These are phyloP conservation scores for Plestiodon gilberti DNA, from an alignment of 2,113 vertebrate genomes.

Conservation along the genomic window DNA sequence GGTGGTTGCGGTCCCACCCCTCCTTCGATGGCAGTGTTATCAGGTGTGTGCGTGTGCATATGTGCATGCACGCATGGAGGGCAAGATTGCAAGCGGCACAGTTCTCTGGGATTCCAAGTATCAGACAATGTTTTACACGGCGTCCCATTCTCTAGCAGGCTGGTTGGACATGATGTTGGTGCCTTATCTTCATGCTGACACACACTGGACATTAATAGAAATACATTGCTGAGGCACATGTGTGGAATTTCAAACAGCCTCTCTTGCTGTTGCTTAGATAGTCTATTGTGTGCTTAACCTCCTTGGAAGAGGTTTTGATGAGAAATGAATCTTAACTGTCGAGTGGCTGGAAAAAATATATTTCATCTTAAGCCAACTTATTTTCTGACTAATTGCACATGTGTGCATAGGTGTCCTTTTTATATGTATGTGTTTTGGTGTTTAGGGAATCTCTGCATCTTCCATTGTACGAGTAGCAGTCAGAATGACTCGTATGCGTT, in stretches of 20 bases:
- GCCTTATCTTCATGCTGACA: constrained; percentile 89
- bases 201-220: constrained; percentile 90
- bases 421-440: constrained; percentile 35
- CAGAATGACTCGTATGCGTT: constrained; percentile 5
- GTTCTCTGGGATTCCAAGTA: constrained; percentile 79
- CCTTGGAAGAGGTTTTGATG: constrained; percentile 75
- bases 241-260: constrained; percentile 84
- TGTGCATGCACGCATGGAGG: not conserved
- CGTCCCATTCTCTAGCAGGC: constrained; percentile 75
- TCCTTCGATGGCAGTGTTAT: constrained; percentile 25
- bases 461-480: constrained; percentile 24
- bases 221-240: constrained; percentile 79
- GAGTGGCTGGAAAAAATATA: constrained; percentile 36
- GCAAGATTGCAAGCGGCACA: constrained; percentile 56
- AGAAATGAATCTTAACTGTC: constrained; percentile 71
- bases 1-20: not conserved
- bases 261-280: constrained; percentile 71
- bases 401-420: not conserved
- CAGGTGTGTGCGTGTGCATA: constrained; percentile 18
- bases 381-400: constrained; percentile 38
- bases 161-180: constrained; percentile 84
- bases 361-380: constrained; percentile 34
- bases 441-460: constrained; percentile 51
- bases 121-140: constrained; percentile 85
- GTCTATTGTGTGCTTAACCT: constrained; percentile 83